Evolutionary conservation across 2,888 invertebrate species (phyloP).

Genomic region (Chloroclystis v-ata): DNA sequence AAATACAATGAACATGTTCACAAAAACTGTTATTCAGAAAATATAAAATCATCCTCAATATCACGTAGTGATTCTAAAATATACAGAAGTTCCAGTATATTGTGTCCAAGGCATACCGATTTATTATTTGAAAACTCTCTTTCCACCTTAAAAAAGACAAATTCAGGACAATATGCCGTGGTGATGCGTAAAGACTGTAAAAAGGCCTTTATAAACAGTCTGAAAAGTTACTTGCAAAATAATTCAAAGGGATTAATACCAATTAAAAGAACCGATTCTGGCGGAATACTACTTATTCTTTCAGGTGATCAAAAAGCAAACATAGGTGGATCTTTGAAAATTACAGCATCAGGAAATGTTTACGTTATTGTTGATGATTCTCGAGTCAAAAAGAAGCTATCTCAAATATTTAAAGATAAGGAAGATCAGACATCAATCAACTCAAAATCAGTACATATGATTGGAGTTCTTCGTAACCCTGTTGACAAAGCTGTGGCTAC

Average conservation of each 20-base stretch:
- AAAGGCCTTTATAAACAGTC: conserved; percentile 41
- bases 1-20: background rate
- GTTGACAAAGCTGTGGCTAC: conserved; percentile 41
- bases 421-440: conserved; percentile 1
- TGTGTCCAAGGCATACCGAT: conserved; percentile 29
- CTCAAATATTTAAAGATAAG: conserved; percentile 8
- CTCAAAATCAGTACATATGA: conserved; percentile 21
- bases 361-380: conserved; percentile 42
- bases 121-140: conserved; percentile 30
- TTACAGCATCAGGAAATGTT: conserved; percentile 51
- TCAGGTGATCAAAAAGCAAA: conserved; percentile 26
- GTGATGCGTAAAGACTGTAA: conserved; percentile 49
- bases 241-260: conserved; percentile 38
- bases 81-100: conserved; percentile 33
- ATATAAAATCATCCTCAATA: too few species aligned
- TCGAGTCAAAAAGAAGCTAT: conserved; percentile 26
- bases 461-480: conserved; percentile 25
- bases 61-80: conserved; percentile 40
- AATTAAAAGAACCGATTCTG: conserved; percentile 39
- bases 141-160: conserved; percentile 35
- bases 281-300: conserved; percentile 43
- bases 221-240: conserved; percentile 40
- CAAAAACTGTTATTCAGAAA: too few species aligned
- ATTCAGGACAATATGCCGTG: conserved; percentile 45
- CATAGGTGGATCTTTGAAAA: conserved; percentile 43